phyloP scores from a whole-genome alignment of 2,888 invertebrate genomes.

The Eugnorisma glareosa region DNA sequence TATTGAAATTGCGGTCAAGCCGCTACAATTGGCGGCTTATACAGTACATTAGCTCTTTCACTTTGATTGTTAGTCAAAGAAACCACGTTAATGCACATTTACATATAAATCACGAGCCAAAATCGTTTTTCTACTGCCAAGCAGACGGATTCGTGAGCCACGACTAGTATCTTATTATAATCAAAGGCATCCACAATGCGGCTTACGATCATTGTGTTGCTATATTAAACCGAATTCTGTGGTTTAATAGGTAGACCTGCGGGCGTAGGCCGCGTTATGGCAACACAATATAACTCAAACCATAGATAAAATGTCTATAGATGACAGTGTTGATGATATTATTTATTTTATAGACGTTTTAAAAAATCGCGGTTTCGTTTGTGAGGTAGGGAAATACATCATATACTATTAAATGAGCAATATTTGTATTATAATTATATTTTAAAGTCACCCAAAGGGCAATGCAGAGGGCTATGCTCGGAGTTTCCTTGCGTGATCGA shows the following conservation, averaged over 20 bases:
- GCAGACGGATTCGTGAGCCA: background rate
- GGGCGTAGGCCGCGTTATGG: background rate
- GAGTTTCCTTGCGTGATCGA: too few species aligned
- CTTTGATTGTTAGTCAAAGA: background rate
- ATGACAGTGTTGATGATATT: background rate
- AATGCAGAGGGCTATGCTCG: too few species aligned
- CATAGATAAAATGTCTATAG: background rate
- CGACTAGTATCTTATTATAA: background rate
- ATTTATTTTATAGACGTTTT: background rate
- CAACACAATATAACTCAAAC: conserved; percentile 6
- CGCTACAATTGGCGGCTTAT: background rate
- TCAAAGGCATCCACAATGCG: conserved; percentile 2
- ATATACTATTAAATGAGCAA: too few species aligned
- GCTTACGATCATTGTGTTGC: conserved; percentile 1
- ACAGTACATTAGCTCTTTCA: background rate
- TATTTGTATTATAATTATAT: too few species aligned
- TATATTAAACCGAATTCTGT: conserved; percentile 26
- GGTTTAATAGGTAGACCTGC: conserved; percentile 1
- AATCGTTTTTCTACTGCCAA: too few species aligned
- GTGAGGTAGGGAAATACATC: too few species aligned
- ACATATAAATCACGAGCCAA: background rate
- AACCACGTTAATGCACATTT: background rate
- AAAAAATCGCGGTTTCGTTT: background rate
- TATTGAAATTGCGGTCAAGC: background rate
- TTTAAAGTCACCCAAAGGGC: too few species aligned